These are phyloP conservation scores for Acrobasis consociella DNA, from an alignment of 2,888 invertebrate species.

Conservation along the genomic window DNA sequence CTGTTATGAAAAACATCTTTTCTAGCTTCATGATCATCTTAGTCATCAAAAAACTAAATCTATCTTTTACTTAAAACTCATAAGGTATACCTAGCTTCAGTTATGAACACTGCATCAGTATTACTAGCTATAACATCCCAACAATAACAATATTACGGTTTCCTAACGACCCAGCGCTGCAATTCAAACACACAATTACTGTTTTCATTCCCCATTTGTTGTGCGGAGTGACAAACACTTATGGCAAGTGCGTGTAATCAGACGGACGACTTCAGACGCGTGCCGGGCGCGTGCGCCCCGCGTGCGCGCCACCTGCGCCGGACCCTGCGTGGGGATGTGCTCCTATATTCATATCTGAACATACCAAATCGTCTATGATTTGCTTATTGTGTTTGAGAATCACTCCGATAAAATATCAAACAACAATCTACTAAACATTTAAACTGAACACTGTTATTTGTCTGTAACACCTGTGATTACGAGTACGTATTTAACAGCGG, in stretches of 20 bases:
- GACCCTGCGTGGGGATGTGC: slow-evolving; percentile 12
- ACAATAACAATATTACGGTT: slow-evolving; percentile 59
- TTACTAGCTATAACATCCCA: slow-evolving; percentile 29
- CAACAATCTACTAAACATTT: not conserved
- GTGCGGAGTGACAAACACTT: slow-evolving; percentile 57
- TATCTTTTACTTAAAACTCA: not conserved
- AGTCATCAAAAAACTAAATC: too few species aligned
- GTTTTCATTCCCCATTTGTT: slow-evolving; percentile 59
- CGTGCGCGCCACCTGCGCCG: slow-evolving; percentile 61
- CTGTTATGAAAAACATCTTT: too few species aligned
- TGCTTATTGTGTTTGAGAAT: not conserved
- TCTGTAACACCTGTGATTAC: too few species aligned
- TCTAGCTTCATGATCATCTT: too few species aligned
- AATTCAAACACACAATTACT: slow-evolving; percentile 54
- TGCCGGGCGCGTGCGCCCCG: slow-evolving; percentile 51
- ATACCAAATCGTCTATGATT: not conserved
- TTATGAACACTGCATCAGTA: not conserved
- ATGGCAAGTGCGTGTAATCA: slow-evolving; percentile 74
- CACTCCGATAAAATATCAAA: not conserved
- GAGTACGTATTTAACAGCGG: too few species aligned
- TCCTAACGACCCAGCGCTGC: slow-evolving; percentile 48
- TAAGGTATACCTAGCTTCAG: too few species aligned
- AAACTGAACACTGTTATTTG: too few species aligned
- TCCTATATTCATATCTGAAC: not conserved
- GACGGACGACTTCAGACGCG: slow-evolving; percentile 42